phyloP scores from a whole-genome alignment of 2,888 invertebrate genomes.

The Litoditis marina region DNA sequence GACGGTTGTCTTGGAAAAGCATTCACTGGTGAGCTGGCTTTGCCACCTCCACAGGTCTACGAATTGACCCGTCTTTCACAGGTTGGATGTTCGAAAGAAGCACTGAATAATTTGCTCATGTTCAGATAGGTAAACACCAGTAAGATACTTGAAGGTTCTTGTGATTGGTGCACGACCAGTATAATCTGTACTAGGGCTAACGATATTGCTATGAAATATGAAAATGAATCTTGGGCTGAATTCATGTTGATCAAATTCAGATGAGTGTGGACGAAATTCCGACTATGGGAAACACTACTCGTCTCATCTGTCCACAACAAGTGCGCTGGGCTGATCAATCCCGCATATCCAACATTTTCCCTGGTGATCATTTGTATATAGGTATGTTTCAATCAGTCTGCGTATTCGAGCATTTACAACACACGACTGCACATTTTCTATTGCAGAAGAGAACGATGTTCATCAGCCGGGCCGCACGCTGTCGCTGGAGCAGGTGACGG shows the following conservation, averaged over 20 bases:
- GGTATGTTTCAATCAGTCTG: conserved; percentile 20
- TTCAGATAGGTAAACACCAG: no score
- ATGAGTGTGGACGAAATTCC: no score
- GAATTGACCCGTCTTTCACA: conserved; percentile 46
- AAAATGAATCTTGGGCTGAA: no score
- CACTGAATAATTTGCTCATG: not conserved
- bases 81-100: conserved; percentile 1
- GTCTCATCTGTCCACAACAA: no score
- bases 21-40: conserved; percentile 25
- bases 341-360: conserved; percentile 23
- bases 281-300: no score
- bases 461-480: conserved; percentile 22
- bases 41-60: conserved; percentile 60
- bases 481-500: conserved; percentile 4
- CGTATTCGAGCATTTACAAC: no score
- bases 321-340: conserved; percentile 24
- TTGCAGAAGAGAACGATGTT: conserved; percentile 26
- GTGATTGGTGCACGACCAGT: no score
- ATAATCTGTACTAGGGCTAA: no score
- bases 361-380: conserved; percentile 37
- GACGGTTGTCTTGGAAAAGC: conserved; percentile 26
- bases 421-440: not conserved
- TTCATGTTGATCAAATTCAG: no score
- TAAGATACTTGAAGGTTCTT: no score
- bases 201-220: no score